Conservation (phyloP, 2,888 invertebrate genomes). For the Lagria hirta region DNA sequence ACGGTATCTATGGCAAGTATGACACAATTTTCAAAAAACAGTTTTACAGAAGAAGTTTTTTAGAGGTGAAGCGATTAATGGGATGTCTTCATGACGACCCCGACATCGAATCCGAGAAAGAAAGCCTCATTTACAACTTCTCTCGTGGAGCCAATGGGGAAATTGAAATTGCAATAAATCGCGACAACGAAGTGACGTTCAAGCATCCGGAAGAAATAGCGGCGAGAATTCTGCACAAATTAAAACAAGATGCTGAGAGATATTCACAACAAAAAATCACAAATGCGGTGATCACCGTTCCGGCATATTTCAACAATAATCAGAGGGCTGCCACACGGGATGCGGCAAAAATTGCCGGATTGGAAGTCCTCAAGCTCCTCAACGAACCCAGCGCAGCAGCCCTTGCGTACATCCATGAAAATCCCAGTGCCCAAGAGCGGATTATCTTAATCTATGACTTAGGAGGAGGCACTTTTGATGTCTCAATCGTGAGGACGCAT, state of each 20-base stretch:
- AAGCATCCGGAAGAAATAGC: slow-evolving; percentile 15
- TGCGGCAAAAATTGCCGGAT: slow-evolving; percentile 19
- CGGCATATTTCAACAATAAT: slow-evolving; percentile 21
- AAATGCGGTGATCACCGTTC: slow-evolving; percentile 20
- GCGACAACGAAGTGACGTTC: slow-evolving; percentile 1
- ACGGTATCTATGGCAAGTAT: slow-evolving; percentile 17
- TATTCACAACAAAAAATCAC: slow-evolving; percentile 6
- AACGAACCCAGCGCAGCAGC: slow-evolving; percentile 35
- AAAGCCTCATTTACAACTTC: slow-evolving; percentile 9
- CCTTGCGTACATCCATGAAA: slow-evolving; percentile 25
- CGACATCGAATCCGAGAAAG: slow-evolving; percentile 10
- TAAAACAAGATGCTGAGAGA: slow-evolving; percentile 18
- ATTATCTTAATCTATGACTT: slow-evolving; percentile 31
- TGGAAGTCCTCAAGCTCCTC: slow-evolving; percentile 20
- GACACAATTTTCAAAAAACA: not conserved
- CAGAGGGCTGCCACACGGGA: slow-evolving; percentile 18
- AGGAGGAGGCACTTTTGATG: slow-evolving; percentile 34
- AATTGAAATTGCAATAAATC: slow-evolving; percentile 10
- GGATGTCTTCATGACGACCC: slow-evolving; percentile 20
- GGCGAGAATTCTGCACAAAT: slow-evolving; percentile 16
- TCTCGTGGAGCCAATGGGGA: slow-evolving; percentile 15
- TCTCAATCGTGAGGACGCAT: slow-evolving; percentile 22
- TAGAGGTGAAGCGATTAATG: slow-evolving; percentile 19
- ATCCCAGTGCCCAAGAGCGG: slow-evolving; percentile 5
- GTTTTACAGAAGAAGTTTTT: not conserved